Conservation (phyloP, 2,888 invertebrate genomes). For the Drosophila lutescens region DNA sequence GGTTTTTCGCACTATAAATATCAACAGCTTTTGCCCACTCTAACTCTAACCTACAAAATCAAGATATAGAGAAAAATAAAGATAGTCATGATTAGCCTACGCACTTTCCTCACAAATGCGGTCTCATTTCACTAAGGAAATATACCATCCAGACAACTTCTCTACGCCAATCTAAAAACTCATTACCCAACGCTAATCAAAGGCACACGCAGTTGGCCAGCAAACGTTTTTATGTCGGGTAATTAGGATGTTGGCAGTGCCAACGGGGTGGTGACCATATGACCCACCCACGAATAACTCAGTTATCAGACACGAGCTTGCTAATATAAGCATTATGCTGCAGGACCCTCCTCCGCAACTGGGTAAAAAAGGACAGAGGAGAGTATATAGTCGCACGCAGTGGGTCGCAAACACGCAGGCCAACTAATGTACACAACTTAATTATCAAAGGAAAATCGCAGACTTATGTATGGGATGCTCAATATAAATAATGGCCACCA, state of each 20-base stretch:
- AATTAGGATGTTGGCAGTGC: constrained; percentile 48
- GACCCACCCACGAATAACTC: constrained; percentile 41
- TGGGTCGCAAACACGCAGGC: constrained; percentile 44
- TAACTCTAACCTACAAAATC: background rate
- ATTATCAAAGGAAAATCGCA: constrained; percentile 59
- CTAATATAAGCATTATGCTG: constrained; percentile 55
- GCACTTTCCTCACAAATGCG: constrained; percentile 19
- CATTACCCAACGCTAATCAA: constrained; percentile 45
- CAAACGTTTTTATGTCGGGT: constrained; percentile 44
- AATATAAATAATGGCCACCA: constrained; percentile 49
- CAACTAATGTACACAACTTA: constrained; percentile 59
- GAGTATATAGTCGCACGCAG: constrained; percentile 28
- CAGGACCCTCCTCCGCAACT: constrained; percentile 17
- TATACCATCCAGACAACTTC: constrained; percentile 19
- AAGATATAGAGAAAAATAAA: constrained; percentile 2
- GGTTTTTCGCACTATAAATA: background rate
- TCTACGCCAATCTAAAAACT: constrained; percentile 39
- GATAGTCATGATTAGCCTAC: constrained; percentile 18
- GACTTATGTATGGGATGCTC: constrained; percentile 50
- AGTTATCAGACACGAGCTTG: constrained; percentile 60
- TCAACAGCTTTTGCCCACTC: background rate
- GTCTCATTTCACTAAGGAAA: constrained; percentile 3
- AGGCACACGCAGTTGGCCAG: constrained; percentile 39
- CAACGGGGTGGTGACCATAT: constrained; percentile 28
- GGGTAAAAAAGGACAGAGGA: constrained; percentile 20